phyloP scores from a whole-genome alignment of 1,140 invertebrate species.

The Dendrolimus punctatus region DNA sequence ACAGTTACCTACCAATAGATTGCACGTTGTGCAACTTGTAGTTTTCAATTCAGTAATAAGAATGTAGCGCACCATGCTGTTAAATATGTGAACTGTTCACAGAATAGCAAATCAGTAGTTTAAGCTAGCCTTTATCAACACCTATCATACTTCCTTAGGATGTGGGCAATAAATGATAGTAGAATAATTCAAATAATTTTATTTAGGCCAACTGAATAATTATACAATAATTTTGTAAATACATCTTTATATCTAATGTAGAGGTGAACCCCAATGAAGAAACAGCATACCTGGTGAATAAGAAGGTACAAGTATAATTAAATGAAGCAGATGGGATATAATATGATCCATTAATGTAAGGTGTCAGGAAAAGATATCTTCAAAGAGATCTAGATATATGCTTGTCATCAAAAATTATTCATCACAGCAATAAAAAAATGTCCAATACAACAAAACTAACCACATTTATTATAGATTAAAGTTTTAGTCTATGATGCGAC shows the following conservation, averaged over 20 bases:
- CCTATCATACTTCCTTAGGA: conserved; percentile 7
- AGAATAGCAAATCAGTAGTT: no score
- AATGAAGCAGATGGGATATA: background rate
- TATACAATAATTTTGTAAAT: conserved; percentile 1
- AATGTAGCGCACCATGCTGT: conserved; percentile 23
- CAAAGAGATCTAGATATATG: conserved; percentile 54
- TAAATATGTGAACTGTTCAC: no score
- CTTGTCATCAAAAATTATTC: conserved; percentile 36
- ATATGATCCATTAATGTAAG: background rate
- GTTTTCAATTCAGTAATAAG: conserved; percentile 41
- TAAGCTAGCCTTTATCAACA: background rate
- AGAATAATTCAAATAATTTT: no score
- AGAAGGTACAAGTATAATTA: background rate
- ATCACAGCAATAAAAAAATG: background rate
- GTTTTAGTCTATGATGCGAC: no score
- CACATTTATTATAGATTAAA: no score
- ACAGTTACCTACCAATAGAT: conserved; percentile 11
- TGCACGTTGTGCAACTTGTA: conserved; percentile 32
- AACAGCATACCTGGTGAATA: background rate
- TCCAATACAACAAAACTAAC: no score
- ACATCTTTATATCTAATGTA: background rate
- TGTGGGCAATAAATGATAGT: conserved; percentile 2
- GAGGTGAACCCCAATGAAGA: background rate
- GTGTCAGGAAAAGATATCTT: conserved; percentile 23
- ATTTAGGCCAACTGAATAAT: background rate